Evolutionary conservation across 2,888 invertebrate genomes (phyloP).

Genomic region (Micropterix aruncella): DNA sequence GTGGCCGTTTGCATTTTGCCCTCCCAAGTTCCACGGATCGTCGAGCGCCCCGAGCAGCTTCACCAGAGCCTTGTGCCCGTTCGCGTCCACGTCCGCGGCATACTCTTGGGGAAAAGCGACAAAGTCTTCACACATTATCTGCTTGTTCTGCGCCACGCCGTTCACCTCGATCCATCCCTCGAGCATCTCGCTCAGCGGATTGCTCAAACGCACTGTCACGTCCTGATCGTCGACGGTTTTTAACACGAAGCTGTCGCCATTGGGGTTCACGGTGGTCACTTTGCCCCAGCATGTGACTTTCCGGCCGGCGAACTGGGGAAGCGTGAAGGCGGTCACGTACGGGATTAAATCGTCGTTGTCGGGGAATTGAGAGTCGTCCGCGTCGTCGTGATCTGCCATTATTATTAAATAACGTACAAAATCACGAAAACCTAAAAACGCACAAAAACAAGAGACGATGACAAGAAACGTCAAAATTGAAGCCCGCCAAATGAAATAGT

Average conservation of each 20-base stretch:
- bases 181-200: constrained; percentile 26
- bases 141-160: constrained; percentile 32
- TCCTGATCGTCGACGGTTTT: constrained; percentile 35
- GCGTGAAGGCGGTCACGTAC: constrained; percentile 31
- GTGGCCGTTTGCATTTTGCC: constrained; percentile 18
- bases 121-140: constrained; percentile 31
- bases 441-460: too few relatives aligned
- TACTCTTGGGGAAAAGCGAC: constrained; percentile 26
- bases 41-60: constrained; percentile 28
- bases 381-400: constrained; percentile 32
- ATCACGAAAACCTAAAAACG: too few relatives aligned
- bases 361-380: constrained; percentile 33
- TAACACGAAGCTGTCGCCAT: constrained; percentile 28
- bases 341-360: constrained; percentile 35
- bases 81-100: constrained; percentile 27
- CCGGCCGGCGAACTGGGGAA: constrained; percentile 31
- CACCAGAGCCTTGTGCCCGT: constrained; percentile 30
- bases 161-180: constrained; percentile 37
- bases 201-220: constrained; percentile 25
- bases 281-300: constrained; percentile 34
- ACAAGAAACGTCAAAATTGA: too few relatives aligned
- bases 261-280: constrained; percentile 30
- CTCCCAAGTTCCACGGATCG: constrained; percentile 36
- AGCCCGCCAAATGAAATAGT: too few relatives aligned
- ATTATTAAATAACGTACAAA: too few relatives aligned